Conservation (phyloP, 2,113 vertebrate genomes). For the Gymnorhina tibicen region DNA sequence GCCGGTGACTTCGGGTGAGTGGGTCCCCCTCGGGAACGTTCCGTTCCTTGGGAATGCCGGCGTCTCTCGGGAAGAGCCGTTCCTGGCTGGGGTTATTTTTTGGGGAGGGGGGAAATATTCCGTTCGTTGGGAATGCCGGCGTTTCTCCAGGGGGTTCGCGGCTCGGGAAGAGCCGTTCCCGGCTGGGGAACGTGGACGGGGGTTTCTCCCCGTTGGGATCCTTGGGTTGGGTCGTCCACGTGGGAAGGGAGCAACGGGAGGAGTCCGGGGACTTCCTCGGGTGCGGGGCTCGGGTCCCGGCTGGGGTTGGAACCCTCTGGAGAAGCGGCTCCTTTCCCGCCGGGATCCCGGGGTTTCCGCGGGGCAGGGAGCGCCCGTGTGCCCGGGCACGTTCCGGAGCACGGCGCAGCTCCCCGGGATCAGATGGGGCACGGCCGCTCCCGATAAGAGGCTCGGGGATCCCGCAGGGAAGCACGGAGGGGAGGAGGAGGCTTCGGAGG, state of each 20-base stretch:
- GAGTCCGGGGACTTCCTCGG: neutral
- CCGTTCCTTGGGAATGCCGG: accelerated
- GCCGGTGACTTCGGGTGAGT: conserved; percentile 65
- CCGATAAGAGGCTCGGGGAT: neutral
- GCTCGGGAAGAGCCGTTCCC: neutral
- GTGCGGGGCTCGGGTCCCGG: neutral
- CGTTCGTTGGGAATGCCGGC: accelerated
- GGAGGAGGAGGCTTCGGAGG: neutral
- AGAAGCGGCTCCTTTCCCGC: neutral
- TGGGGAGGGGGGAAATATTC: no score
- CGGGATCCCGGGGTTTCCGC: accelerated
- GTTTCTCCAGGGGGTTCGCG: neutral
- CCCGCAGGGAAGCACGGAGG: neutral
- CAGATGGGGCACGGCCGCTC: neutral
- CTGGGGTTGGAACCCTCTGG: accelerated
- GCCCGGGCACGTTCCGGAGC: neutral
- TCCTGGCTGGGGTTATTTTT: neutral
- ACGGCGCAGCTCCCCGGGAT: neutral
- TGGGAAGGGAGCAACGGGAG: neutral
- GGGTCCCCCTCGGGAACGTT: accelerated
- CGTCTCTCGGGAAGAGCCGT: accelerated
- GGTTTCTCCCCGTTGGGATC: accelerated
- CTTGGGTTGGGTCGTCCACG: neutral
- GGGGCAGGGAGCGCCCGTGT: neutral
- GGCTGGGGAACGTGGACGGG: neutral